Percentiles rank a stretch among this genome's conserved stretches.
Conservation (phyloP, 1,140 invertebrate genomes). For the Pachypsylla venusta region DNA sequence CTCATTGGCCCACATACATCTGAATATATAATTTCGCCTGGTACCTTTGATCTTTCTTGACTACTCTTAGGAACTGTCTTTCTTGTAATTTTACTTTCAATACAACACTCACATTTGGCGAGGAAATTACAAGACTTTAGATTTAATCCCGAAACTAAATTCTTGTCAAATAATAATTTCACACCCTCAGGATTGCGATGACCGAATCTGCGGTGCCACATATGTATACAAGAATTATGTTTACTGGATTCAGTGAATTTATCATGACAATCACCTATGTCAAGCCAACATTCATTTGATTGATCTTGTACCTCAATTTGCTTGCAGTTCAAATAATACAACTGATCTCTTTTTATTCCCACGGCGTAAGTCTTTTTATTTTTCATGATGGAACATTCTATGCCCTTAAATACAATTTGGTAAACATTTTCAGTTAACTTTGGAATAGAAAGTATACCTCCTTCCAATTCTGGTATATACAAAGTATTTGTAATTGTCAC, state of each 20-base stretch:
- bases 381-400: background rate
- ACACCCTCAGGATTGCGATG: constrained; percentile 21
- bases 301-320: background rate
- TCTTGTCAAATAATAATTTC: constrained; percentile 15
- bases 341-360: background rate
- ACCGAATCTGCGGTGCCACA: constrained; percentile 23
- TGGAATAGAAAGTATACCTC: background rate
- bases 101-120: background rate
- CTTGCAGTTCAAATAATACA: background rate
- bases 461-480: background rate
- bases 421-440: background rate
- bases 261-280: background rate
- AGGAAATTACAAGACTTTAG: constrained; percentile 13
- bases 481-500: background rate
- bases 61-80: background rate
- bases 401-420: background rate
- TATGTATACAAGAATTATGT: constrained; percentile 16
- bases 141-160: constrained; percentile 16
- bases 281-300: background rate
- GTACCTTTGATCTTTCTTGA: background rate
- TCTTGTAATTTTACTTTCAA: background rate
- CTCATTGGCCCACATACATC: background rate
- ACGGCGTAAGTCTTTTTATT: background rate
- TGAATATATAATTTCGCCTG: background rate
- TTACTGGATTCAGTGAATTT: background rate